Base-by-base conservation (phyloP, 1,140 invertebrate species). In the Hycleus cichorii region DNA sequence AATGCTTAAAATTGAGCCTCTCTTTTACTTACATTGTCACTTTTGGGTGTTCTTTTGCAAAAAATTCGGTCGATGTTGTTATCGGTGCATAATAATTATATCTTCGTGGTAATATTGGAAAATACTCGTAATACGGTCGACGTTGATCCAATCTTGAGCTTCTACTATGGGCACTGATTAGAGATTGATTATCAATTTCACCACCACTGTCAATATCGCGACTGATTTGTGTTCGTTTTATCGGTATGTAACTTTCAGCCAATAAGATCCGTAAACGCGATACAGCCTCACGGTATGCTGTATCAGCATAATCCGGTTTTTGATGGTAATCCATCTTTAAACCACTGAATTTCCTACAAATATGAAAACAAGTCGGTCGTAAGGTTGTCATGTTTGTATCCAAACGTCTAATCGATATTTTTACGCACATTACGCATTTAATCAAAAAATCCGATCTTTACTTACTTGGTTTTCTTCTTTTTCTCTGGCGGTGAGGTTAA, bases 281-380 rank as follows among this genome's bases (percentile, higher is more conserved):
- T 1, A 91, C 88, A 3, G 89, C 89, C 74, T 91, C 88, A 62
- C 86, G 82, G 65, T 91, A 90, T 3, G 87, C 87, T 51, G 85
- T 77, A 66, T 91, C 89, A 0, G 87, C 89, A 65, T 90, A 90
- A 75, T 91, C 86, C 40, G 85, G 83, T 24, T 81, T 76, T 66
- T 81, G 82, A 63, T 69, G 73, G 67, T 81, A 70, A 24, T 74
- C 72, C 69, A 74, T 71, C 64, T 72, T 74, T 8, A 65, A 57
- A n/a, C 48, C 39, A 25, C 45, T 46, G 10, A 67, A 51, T 57
- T 72, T 72, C 47, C 70, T 72, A 48, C 18, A 62, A 63, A 51
- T 38, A 39, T 10, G 10, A 4, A 46, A 7, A 11, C 0, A 45
- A 50, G 2, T 39, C 7, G 12, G 24, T 3, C 8, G 10, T 47